A percentile compares a stretch with the other conserved stretches of the same genome.
These are phyloP conservation scores for Trogon melanurus DNA, from an alignment of 2,113 vertebrate genomes.

Conservation along the genomic window DNA sequence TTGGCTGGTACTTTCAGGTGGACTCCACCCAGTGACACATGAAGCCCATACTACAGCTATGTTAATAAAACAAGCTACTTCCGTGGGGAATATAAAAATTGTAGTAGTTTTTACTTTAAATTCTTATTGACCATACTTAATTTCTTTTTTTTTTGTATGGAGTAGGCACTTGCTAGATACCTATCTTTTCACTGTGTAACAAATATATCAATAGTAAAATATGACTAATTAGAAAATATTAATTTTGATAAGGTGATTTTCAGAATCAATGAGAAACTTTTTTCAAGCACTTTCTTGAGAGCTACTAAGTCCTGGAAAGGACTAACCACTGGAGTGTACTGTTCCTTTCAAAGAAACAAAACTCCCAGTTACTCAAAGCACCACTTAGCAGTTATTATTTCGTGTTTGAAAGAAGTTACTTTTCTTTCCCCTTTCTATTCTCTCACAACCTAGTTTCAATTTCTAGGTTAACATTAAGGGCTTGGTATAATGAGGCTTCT, in stretches of 20 bases:
- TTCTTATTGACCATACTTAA: neutral
- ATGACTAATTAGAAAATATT: neutral
- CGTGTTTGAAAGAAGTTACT: neutral
- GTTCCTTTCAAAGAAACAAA: neutral
- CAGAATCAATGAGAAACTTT: neutral
- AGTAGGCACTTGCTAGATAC: neutral
- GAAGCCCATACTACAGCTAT: neutral
- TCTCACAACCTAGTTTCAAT: neutral
- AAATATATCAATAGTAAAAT: neutral
- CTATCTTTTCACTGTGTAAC: neutral
- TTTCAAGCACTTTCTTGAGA: neutral
- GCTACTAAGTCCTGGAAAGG: neutral
- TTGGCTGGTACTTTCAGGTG: neutral
- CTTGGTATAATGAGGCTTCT: neutral
- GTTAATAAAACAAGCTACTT: neutral
- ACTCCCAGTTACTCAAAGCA: neutral
- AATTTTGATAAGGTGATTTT: neutral
- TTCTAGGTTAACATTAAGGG: slow-evolving; percentile 5
- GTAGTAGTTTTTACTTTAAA: neutral
- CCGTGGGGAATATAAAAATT: neutral
- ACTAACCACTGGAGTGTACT: neutral
- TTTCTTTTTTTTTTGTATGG: neutral
- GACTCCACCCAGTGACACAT: neutral
- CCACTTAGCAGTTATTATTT: neutral
- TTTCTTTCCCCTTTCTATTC: neutral